Base-by-base conservation (phyloP, 2,888 invertebrate species). In the Philonicus albiceps region DNA sequence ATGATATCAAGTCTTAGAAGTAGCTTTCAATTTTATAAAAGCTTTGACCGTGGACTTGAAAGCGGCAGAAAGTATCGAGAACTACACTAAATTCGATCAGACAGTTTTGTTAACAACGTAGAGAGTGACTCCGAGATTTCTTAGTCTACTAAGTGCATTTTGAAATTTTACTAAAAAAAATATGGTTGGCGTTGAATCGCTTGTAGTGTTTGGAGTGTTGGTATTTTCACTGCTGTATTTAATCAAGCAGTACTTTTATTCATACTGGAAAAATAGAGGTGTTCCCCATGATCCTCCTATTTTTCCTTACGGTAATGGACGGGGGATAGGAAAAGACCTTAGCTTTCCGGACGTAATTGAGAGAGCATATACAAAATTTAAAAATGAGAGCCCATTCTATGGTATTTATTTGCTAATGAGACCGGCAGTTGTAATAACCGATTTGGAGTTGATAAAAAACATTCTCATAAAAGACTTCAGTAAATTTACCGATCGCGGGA, bases 391-490 rank as follows among this genome's bases (percentile, higher is more conserved):
- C 31, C 84, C 86, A 30, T 86, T 88, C 53, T 86, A 86, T 34
- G 86, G 88, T 22, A 78, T 88, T 27, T 88, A 88, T 85, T 86
- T 89, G 19, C 87, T 88, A 27, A 75, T 87, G 16, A 86, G 76
- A 40, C 88, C 88, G 16, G 80, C 85, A 5, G 85, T 75, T 2
- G 19, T 89, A 1, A 86, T 87, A 16, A 86, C 85, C 1, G 87
- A 89, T 85, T 88, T 91, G 3, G 90, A 91, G 6, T 49, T 90
- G 1, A 88, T 91, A 22, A 90, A 89, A 86, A 87, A 87, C 27
- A 86, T 90, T 11, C 85, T 91, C 11, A 89, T 90, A 7, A 90
- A 90, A 86, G 91, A 91, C 86, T 91, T 91, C 87, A 73, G 86
- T 0, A 87, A 89, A 73, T 91, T 91, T 88, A 89, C 89, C 16